Evolutionary conservation across 2,797 vertebrate genomes (phyloP).

Genomic region (Danio jaintianensis): DNA sequence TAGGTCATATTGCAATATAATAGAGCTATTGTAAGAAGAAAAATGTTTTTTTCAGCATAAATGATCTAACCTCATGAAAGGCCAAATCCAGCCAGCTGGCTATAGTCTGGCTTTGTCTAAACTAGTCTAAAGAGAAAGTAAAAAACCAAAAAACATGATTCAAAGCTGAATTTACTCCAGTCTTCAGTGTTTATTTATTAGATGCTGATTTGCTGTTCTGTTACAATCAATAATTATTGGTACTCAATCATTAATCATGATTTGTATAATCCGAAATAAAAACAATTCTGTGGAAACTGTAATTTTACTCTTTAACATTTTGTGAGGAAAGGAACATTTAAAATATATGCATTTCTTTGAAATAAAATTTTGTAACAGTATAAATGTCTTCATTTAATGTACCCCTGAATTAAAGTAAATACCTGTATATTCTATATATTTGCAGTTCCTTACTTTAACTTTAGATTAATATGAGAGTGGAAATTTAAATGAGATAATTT

Average conservation of each 20-base stretch:
- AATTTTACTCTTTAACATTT: no score
- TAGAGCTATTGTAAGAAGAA: background rate
- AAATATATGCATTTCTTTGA: background rate
- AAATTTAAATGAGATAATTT: background rate
- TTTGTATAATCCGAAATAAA: no score
- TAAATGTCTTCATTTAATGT: no score
- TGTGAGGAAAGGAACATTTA: no score
- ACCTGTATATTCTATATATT: background rate
- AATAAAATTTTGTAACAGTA: background rate
- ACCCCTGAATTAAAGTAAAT: no score
- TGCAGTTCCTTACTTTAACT: background rate
- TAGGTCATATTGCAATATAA: background rate
- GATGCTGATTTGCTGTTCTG: no score
- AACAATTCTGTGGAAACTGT: no score
- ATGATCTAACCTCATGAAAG: background rate
- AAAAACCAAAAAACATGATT: no score
- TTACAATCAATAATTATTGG: no score
- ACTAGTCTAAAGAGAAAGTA: background rate
- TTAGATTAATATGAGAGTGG: background rate
- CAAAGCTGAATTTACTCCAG: no score
- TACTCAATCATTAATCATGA: no score
- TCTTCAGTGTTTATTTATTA: no score
- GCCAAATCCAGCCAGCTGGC: background rate
- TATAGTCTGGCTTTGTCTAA: background rate
- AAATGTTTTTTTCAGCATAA: background rate